These are phyloP conservation scores for Picathartes gymnocephalus DNA, from an alignment of 2,113 vertebrate species.

Conservation along the genomic window DNA sequence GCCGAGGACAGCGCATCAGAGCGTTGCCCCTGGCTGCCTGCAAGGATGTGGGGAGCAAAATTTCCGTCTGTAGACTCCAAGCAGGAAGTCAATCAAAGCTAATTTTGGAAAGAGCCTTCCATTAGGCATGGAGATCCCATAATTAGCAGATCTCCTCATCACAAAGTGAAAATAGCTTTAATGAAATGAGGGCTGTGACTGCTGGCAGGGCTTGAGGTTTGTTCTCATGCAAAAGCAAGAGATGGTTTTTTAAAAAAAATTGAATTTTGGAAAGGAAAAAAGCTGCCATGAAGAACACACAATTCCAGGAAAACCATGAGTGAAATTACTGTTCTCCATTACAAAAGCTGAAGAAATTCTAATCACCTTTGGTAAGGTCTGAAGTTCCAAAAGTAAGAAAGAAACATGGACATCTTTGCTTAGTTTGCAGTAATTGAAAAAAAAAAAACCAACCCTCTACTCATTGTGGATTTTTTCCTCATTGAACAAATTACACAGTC, in stretches of 20 bases:
- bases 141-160: neutral
- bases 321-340: neutral
- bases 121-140: neutral
- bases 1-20: neutral
- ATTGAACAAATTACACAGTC: neutral
- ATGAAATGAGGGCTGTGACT: neutral
- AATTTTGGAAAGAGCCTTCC: neutral
- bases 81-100: neutral
- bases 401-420: neutral
- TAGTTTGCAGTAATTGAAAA: neutral
- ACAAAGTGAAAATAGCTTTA: neutral
- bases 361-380: neutral
- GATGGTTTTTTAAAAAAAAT: neutral
- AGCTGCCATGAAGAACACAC: neutral
- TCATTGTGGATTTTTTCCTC: neutral
- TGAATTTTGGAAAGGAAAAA: neutral
- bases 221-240: neutral
- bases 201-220: neutral
- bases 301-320: neutral
- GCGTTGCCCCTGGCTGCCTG: neutral
- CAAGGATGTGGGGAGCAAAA: neutral
- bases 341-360: neutral
- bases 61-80: neutral
- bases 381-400: neutral
- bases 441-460: neutral